Evolutionary conservation across 2,113 vertebrate genomes (phyloP), one percentile per base, ranked within the genome.

Genomic region (Lophura nycthemera): DNA sequence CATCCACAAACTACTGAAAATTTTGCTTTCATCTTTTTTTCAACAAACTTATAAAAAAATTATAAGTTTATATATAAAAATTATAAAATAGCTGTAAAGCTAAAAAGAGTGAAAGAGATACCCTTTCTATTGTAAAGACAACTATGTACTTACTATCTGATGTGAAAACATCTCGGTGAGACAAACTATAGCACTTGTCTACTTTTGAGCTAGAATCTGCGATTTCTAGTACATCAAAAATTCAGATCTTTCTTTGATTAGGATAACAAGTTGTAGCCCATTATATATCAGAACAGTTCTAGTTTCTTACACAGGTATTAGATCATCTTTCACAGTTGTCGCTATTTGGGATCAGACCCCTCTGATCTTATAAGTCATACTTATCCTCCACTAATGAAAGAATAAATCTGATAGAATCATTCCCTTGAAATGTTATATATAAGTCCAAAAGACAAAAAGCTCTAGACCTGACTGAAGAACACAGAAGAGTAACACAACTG

Each of bases 131-230:
- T 19, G 79, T 69, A 40, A 56, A 59, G 70, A 66, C 75, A 89
- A 59, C 8, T 3, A 70, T 1, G 3, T 30, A 47, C 5, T 40
- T 72, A 30, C 3, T 38, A 80, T 8, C 3, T 1, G 6, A 38
- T 50, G 30, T 74, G 34, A 18, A 63, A 86, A 57, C 18, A 81
- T 18, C 32, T 82, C 40, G 77, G 1, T 30, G 18, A 43, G 88
- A 63, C 1, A 86, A 29, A 47, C 56, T 13, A 43, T 3, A 60
- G 25, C 13, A 47, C 29, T 83, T 91, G 10, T 13, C 34, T 42
- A n/a, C 14, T 54, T 88, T 85, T 57, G 30, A 67, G 18, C 54
- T 74, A 77, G 73, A 76, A 3, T 29, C 56, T 60, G 40, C 8
- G 43, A 79, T 54, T 93, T 65, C n/a, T 63, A 36, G 4, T 2